These are phyloP conservation scores for Rhodeus uyekii DNA, from an alignment of 2,797 vertebrate genomes.

Conservation along the genomic window DNA sequence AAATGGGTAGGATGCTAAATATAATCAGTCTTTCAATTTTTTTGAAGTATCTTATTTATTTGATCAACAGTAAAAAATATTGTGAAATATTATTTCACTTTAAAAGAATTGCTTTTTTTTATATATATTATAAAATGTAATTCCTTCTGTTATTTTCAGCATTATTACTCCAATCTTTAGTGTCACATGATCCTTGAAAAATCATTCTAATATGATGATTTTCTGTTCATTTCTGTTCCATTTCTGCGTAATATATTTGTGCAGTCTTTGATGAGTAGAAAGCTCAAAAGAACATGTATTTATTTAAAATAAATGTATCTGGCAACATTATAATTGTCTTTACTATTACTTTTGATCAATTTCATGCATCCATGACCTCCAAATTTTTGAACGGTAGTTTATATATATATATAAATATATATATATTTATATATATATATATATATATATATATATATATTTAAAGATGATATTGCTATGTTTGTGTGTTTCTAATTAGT, in stretches of 20 bases:
- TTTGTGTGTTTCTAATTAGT: neutral
- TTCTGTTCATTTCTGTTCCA: too few species aligned
- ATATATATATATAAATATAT: too few species aligned
- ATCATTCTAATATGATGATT: neutral
- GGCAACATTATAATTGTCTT: too few species aligned
- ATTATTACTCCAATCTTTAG: neutral
- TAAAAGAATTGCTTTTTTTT: neutral
- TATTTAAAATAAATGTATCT: too few species aligned
- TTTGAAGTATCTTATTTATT: neutral
- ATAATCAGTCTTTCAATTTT: neutral
- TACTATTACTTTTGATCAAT: neutral
- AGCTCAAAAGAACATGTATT: neutral
- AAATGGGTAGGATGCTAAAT: neutral
- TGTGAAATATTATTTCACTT: neutral
- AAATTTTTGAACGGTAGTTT: too few species aligned
- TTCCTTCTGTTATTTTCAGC: too few species aligned
- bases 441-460: too few species aligned
- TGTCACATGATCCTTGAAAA: neutral
- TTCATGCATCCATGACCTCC: neutral
- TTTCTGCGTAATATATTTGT: neutral
- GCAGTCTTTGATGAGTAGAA: too few species aligned
- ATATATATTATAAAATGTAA: too few species aligned
- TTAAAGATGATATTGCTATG: too few species aligned
- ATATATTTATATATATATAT: too few species aligned
- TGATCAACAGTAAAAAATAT: neutral